Evolutionary conservation across 2,888 invertebrate genomes (phyloP).

Genomic region (Drosophila macrospina): DNA sequence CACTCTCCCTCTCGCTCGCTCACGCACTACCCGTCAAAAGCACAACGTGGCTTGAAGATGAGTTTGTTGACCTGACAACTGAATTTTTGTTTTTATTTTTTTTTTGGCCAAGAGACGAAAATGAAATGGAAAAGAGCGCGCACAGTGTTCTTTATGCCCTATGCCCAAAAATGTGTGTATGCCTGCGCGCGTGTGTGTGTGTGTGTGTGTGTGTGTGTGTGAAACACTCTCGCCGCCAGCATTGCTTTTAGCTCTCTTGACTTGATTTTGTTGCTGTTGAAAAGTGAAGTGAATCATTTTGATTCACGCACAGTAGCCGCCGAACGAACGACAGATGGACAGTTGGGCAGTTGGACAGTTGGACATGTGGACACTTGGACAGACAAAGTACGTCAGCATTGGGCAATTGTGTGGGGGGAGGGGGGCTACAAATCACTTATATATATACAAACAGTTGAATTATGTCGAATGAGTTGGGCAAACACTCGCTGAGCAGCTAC

Average conservation of each 20-base stretch:
- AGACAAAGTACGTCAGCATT: conserved; percentile 26
- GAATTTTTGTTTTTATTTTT: conserved; percentile 37
- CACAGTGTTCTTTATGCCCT: conserved; percentile 41
- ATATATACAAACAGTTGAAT: conserved; percentile 59
- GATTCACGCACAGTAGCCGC: conserved; percentile 60
- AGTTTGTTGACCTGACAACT: conserved; percentile 74
- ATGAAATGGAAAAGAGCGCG: conserved; percentile 79
- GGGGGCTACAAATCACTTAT: conserved; percentile 66
- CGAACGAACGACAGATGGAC: conserved; percentile 42
- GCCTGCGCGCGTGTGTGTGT: conserved; percentile 5
- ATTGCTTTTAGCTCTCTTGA: conserved; percentile 51
- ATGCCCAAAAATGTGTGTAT: not conserved
- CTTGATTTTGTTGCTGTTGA: conserved; percentile 54
- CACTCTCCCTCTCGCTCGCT: not conserved
- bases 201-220: conserved; percentile 13
- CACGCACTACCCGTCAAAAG: conserved; percentile 64
- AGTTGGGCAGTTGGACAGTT: conserved; percentile 24
- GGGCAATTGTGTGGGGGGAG: conserved; percentile 57
- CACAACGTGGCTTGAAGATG: conserved; percentile 69
- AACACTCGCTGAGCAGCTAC: conserved; percentile 44
- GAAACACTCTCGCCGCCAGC: conserved; percentile 58
- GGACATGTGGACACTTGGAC: conserved; percentile 41
- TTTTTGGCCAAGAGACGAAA: conserved; percentile 69
- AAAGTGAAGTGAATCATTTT: conserved; percentile 79
- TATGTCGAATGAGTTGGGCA: conserved; percentile 76